Evolutionary conservation across 2,888 invertebrate species (phyloP).

Genomic region (Caenorhabditis sp.): DNA sequence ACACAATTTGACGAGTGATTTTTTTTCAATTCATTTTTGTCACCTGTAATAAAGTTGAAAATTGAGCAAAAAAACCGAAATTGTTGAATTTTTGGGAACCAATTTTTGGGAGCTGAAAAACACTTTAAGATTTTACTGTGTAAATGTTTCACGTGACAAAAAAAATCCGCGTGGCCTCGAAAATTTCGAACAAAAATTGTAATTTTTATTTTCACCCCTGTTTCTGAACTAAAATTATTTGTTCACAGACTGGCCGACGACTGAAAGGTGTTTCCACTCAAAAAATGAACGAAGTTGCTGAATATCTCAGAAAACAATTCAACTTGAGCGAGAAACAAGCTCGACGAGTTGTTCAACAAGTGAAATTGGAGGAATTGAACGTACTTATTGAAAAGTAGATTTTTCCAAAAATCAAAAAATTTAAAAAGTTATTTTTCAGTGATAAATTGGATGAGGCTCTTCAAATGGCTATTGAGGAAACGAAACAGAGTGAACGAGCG

Average conservation of each 20-base stretch:
- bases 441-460: slow-evolving; percentile 25
- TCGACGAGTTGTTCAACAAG: slow-evolving; percentile 30
- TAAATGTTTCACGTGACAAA: too few relatives aligned
- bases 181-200: too few relatives aligned
- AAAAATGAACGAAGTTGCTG: slow-evolving; percentile 23
- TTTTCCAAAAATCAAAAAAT: neutral
- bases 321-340: slow-evolving; percentile 12
- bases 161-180: too few relatives aligned
- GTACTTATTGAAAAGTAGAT: slow-evolving; percentile 22
- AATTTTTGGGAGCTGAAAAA: too few relatives aligned
- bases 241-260: slow-evolving; percentile 14
- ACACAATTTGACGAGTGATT: too few relatives aligned
- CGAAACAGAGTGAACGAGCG: slow-evolving; percentile 17
- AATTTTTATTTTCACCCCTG: too few relatives aligned
- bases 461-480: slow-evolving; percentile 33
- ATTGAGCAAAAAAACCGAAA: too few relatives aligned
- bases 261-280: slow-evolving; percentile 23
- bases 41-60: too few relatives aligned
- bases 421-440: slow-evolving; percentile 10
- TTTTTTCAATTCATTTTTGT: too few relatives aligned
- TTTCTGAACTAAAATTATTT: neutral
- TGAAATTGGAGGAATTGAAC: slow-evolving; percentile 21
- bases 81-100: too few relatives aligned
- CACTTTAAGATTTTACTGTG: too few relatives aligned
- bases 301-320: slow-evolving; percentile 30